phyloP scores from a whole-genome alignment of 2,113 vertebrate species.

The Martes martes region DNA sequence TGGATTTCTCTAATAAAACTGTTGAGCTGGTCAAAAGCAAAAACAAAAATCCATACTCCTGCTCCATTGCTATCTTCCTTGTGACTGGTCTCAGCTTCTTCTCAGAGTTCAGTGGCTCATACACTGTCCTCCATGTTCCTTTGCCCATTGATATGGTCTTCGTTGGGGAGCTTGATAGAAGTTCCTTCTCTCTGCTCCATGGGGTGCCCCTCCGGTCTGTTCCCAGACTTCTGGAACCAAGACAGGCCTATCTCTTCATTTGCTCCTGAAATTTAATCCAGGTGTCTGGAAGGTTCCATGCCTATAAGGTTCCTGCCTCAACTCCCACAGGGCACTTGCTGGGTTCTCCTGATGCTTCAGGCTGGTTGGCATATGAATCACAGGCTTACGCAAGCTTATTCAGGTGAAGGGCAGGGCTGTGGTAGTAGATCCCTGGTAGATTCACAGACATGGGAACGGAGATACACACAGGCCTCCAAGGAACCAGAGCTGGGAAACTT shows the following conservation, averaged over 20 bases:
- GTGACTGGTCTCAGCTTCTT: neutral
- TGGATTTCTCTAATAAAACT: slow-evolving; percentile 48
- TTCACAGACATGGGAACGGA: neutral
- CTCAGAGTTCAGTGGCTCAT: neutral
- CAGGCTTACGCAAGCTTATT: neutral
- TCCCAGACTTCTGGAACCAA: neutral
- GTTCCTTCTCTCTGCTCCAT: neutral
- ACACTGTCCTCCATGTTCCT: neutral
- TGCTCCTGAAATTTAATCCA: neutral
- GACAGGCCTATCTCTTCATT: neutral
- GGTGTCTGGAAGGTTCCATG: neutral
- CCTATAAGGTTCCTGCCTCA: neutral
- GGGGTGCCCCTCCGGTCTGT: neutral
- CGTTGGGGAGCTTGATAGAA: neutral
- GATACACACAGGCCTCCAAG: neutral
- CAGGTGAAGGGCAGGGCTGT: neutral
- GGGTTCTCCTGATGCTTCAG: neutral
- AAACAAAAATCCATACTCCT: neutral
- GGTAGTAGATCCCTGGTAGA: neutral
- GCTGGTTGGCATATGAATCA: neutral
- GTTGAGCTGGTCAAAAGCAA: neutral
- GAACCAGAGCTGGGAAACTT: neutral
- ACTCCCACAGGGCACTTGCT: neutral
- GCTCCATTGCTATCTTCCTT: neutral
- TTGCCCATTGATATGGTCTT: neutral